Evolutionary conservation across 1,140 invertebrate genomes (phyloP).

Genomic region (Drosophila biarmipes): DNA sequence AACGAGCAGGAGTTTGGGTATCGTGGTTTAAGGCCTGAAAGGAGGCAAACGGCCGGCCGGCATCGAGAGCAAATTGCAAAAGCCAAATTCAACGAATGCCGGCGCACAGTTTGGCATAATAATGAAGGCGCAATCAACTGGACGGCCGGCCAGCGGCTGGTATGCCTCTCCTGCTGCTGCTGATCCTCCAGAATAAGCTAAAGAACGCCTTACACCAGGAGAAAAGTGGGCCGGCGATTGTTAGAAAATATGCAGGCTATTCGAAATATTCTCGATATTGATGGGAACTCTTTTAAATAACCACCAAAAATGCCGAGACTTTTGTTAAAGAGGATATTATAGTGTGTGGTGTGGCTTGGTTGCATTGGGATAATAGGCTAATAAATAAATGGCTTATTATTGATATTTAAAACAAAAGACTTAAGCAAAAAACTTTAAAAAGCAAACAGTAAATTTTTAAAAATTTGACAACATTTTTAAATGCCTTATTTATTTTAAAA

Average conservation of each 20-base stretch:
- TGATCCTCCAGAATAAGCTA: constrained; percentile 36
- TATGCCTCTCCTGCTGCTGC: constrained; percentile 11
- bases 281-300: constrained; percentile 2
- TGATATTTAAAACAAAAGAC: constrained; percentile 63
- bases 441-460: no score
- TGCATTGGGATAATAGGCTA: background rate
- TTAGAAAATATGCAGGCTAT: constrained; percentile 8
- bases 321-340: background rate
- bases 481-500: no score
- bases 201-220: constrained; percentile 24
- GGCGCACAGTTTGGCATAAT: constrained; percentile 81
- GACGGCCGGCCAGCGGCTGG: constrained; percentile 54
- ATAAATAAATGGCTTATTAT: background rate
- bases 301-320: background rate
- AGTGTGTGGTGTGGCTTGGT: background rate
- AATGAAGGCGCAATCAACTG: constrained; percentile 81
- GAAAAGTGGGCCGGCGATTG: constrained; percentile 22
- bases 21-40: constrained; percentile 3
- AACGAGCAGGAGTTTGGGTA: constrained; percentile 34
- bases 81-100: constrained; percentile 81
- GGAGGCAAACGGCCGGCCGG: constrained; percentile 34
- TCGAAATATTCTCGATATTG: constrained; percentile 9
- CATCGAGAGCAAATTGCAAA: constrained; percentile 82
- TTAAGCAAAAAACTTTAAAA: constrained; percentile 21
- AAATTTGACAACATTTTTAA: no score